phyloP scores from a whole-genome alignment of 2,797 vertebrate genomes.

The Adrianichthys oophorus region DNA sequence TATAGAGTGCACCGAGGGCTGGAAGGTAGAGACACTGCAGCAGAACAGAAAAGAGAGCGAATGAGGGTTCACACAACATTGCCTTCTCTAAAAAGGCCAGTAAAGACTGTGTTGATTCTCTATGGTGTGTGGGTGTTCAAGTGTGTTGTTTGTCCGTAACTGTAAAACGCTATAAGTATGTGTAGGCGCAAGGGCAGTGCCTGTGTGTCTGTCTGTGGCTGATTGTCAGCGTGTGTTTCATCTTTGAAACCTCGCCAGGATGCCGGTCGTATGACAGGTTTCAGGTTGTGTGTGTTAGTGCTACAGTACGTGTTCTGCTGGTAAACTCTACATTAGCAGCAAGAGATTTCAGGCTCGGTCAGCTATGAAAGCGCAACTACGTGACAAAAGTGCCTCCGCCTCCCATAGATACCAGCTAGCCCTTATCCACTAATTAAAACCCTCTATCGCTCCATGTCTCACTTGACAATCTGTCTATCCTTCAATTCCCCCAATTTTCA shows the following conservation, averaged over 20 bases:
- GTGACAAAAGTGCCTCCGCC: constrained; percentile 55
- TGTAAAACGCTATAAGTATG: constrained; percentile 54
- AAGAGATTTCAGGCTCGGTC: constrained; percentile 74
- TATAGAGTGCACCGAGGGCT: constrained; percentile 13
- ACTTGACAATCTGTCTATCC: constrained; percentile 67
- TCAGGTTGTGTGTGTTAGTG: constrained; percentile 14
- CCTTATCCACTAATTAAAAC: constrained; percentile 77
- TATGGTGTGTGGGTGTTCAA: constrained; percentile 51
- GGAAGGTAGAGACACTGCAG: constrained; percentile 32
- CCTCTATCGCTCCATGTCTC: constrained; percentile 69
- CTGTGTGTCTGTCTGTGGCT: constrained; percentile 40
- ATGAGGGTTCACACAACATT: constrained; percentile 11
- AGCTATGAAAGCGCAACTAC: constrained; percentile 75
- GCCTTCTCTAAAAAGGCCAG: constrained; percentile 32
- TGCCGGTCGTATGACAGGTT: constrained; percentile 21
- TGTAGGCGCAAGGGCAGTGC: constrained; percentile 51
- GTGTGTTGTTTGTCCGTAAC: constrained; percentile 64
- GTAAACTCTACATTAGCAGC: constrained; percentile 60
- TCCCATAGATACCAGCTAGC: constrained; percentile 58
- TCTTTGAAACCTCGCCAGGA: constrained; percentile 26
- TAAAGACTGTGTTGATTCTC: constrained; percentile 40
- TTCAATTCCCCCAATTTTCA: constrained; percentile 56
- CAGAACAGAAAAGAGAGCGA: constrained; percentile 4
- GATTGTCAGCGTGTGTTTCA: constrained; percentile 42
- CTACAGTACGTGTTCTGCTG: constrained; percentile 51